Conservation (phyloP, 2,888 invertebrate species). For the Xylota sylvarum region DNA sequence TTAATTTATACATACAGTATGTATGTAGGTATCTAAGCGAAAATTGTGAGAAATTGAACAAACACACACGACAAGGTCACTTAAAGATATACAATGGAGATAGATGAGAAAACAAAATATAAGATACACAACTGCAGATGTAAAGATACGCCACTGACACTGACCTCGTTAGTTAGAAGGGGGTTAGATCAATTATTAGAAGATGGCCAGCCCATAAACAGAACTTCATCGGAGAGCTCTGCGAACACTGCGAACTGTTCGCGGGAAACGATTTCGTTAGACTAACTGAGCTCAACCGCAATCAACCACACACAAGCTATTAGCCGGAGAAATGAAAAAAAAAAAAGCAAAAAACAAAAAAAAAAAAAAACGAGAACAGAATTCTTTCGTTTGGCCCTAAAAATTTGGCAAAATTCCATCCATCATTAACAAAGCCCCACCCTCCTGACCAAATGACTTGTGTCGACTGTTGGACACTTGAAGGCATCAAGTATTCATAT, state of each 20-base stretch:
- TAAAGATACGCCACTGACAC: constrained; percentile 66
- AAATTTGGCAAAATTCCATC: constrained; percentile 73
- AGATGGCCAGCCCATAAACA: constrained; percentile 4
- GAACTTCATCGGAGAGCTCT: constrained; percentile 18
- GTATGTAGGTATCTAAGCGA: not conserved
- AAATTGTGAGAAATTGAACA: not conserved
- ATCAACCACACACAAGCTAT: constrained; percentile 36
- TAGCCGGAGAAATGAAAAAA: constrained; percentile 36
- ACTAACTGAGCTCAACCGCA: constrained; percentile 43
- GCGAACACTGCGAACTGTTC: constrained; percentile 53
- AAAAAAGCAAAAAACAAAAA: not conserved
- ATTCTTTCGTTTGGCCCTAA: constrained; percentile 66
- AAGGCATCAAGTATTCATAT: constrained; percentile 70
- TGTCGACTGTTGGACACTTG: constrained; percentile 51
- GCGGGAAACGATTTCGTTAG: constrained; percentile 68
- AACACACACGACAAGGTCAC: constrained; percentile 62
- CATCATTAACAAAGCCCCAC: constrained; percentile 48
- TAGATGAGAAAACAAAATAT: not conserved
- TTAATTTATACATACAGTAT: too few relatives aligned
- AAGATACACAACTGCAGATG: constrained; percentile 47
- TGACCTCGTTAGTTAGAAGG: constrained; percentile 69
- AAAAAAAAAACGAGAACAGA: not conserved
- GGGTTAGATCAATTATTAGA: constrained; percentile 66
- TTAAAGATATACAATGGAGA: constrained; percentile 17
- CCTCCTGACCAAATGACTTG: constrained; percentile 40